Percentiles rank a stretch among this genome's conserved stretches.
These are phyloP conservation scores for Isaurus tuberculatus DNA, from an alignment of 92 coral and sea anemone genomes.

Conservation along the genomic window DNA sequence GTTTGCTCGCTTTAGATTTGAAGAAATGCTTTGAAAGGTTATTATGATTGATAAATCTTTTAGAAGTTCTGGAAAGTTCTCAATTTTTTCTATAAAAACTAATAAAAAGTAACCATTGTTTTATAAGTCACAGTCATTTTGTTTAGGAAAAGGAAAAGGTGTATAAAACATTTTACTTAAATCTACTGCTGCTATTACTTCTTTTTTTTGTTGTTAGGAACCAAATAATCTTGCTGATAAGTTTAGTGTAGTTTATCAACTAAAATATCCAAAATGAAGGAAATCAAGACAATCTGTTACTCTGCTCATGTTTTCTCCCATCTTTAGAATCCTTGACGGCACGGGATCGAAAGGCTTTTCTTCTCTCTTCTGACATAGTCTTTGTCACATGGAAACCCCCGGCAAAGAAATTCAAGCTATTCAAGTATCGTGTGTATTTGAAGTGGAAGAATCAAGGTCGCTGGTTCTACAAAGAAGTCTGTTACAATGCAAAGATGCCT, in stretches of 20 bases:
- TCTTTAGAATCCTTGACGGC: slow-evolving; percentile 54
- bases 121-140: no score
- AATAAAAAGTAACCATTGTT: no score
- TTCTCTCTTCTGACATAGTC: slow-evolving; percentile 34
- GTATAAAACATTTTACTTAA: no score
- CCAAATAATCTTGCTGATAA: neutral
- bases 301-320: neutral
- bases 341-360: slow-evolving; percentile 29
- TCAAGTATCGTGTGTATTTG: slow-evolving; percentile 69
- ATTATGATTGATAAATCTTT: no score
- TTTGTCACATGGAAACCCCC: slow-evolving; percentile 70
- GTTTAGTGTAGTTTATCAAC: neutral
- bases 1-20: no score
- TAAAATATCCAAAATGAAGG: neutral
- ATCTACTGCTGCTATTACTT: no score
- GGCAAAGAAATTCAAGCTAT: slow-evolving; percentile 53
- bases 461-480: slow-evolving; percentile 46
- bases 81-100: no score
- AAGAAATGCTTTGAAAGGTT: no score
- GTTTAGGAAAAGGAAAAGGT: no score
- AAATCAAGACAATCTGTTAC: neutral
- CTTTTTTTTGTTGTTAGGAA: no score
- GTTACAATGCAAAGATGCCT: slow-evolving; percentile 61
- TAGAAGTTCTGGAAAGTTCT: no score
- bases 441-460: slow-evolving; percentile 59